phyloP scores from a whole-genome alignment of 2,113 vertebrate species.

The Trachemys scripta region DNA sequence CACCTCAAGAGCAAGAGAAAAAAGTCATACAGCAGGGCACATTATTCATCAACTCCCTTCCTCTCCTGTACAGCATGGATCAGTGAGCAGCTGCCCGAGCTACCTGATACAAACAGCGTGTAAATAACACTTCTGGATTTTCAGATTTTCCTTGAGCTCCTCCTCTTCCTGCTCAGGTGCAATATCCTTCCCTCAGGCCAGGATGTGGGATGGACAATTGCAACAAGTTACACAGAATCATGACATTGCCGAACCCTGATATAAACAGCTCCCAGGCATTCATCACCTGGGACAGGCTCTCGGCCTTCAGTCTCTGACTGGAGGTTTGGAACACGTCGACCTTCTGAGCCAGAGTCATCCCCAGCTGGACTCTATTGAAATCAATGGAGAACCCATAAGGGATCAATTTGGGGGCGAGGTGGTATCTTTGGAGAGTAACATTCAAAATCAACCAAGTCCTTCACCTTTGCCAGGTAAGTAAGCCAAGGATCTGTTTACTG shows the following conservation, averaged over 20 bases:
- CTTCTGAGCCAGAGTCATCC: background rate
- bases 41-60: conserved; percentile 50
- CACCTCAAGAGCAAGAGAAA: conserved; percentile 35
- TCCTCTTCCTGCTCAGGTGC: conserved; percentile 32
- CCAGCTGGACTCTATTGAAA: conserved; percentile 7
- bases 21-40: background rate
- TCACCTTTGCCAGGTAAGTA: conserved; percentile 39
- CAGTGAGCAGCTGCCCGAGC: conserved; percentile 32
- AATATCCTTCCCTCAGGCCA: background rate
- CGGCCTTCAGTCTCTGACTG: background rate
- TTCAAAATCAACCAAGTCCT: conserved; percentile 40
- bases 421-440: background rate
- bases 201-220: background rate
- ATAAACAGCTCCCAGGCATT: background rate
- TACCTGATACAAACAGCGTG: conserved; percentile 32
- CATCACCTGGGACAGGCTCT: background rate
- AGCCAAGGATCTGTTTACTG: conserved; percentile 17
- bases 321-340: background rate
- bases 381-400: background rate
- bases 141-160: conserved; percentile 46
- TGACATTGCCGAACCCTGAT: rapidly evolving
- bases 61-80: conserved; percentile 20
- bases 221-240: background rate
- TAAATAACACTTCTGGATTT: conserved; percentile 45
- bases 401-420: conserved; percentile 11